Evolutionary conservation across 2,888 invertebrate species (phyloP).

Genomic region (Actias luna): DNA sequence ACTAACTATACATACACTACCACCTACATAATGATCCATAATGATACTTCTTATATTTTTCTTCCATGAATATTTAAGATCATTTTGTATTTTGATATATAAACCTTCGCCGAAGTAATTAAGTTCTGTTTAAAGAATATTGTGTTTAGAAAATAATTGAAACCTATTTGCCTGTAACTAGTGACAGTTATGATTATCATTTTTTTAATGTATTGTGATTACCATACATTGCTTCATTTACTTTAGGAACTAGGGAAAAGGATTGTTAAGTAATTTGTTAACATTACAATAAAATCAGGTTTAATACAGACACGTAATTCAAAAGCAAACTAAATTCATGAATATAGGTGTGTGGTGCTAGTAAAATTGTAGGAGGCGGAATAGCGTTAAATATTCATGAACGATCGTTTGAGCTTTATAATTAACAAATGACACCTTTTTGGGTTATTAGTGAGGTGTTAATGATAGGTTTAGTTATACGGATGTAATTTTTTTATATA

Average conservation of each 20-base stretch:
- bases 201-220: no score
- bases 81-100: no score
- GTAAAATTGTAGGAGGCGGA: constrained; percentile 1
- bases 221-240: neutral
- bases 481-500: neutral
- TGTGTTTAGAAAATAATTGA: no score
- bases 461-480: neutral
- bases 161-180: no score
- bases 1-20: no score
- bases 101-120: no score
- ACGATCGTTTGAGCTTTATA: constrained; percentile 9
- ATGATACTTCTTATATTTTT: no score
- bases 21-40: no score
- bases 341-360: neutral
- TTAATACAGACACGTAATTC: neutral
- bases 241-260: neutral
- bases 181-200: no score
- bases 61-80: no score
- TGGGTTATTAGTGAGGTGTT: constrained; percentile 2
- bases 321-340: neutral
- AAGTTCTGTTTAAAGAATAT: no score
- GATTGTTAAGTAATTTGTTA: neutral
- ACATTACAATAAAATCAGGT: neutral
- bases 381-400: neutral
- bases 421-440: constrained; percentile 12